Conservation (phyloP, 2,113 vertebrate genomes). For the Myotis yumanensis region DNA sequence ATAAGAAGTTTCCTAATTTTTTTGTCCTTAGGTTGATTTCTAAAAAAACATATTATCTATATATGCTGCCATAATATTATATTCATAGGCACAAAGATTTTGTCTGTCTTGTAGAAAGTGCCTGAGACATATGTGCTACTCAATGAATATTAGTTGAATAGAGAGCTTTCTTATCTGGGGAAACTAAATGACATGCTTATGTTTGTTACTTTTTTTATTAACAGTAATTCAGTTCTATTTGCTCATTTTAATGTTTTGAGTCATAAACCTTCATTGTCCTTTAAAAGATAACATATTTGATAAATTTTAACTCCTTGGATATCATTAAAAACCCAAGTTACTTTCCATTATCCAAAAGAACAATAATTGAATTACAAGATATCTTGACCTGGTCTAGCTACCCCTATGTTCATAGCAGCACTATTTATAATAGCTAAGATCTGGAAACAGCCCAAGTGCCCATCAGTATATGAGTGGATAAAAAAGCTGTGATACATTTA, state of each 20-base stretch:
- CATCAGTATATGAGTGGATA: too few relatives aligned
- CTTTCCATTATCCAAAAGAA: background rate
- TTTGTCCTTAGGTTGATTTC: conserved; percentile 2
- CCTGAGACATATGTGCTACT: background rate
- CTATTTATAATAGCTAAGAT: too few relatives aligned
- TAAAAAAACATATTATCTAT: background rate
- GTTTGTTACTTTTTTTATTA: background rate
- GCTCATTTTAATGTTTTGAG: background rate
- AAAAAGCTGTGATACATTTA: too few relatives aligned
- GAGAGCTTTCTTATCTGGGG: background rate
- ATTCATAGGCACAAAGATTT: background rate
- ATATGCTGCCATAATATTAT: background rate
- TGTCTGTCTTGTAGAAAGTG: background rate
- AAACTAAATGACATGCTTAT: background rate
- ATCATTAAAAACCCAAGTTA: background rate
- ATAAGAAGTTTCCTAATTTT: background rate
- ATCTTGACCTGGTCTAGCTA: background rate
- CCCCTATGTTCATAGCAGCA: too few relatives aligned
- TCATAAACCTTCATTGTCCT: background rate
- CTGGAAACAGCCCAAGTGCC: too few relatives aligned
- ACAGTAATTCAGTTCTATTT: background rate
- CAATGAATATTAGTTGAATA: background rate
- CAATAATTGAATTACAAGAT: background rate
- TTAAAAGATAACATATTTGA: background rate
- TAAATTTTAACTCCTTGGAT: background rate